Evolutionary conservation across 2,113 vertebrate genomes (phyloP).

Genomic region (Sinosuthora webbiana): DNA sequence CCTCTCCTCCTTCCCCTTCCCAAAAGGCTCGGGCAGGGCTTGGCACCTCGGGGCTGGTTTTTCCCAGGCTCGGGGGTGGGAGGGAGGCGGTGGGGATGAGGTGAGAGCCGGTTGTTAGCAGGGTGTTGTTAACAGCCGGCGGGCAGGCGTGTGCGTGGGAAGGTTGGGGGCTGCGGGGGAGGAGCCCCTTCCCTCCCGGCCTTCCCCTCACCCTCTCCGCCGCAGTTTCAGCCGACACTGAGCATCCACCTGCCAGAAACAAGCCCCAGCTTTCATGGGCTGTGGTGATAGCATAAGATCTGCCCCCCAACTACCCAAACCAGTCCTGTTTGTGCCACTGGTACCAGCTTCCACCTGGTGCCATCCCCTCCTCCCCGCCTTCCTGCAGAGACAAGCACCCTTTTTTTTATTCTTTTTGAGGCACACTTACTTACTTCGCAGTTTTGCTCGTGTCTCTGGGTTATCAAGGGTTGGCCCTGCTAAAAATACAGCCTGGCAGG

Average conservation of each 20-base stretch:
- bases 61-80: conserved; percentile 43
- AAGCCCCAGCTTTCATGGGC: background rate
- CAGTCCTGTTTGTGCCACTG: background rate
- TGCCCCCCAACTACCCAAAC: background rate
- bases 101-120: conserved; percentile 54
- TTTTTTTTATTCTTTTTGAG: background rate
- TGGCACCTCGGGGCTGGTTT: background rate
- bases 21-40: background rate
- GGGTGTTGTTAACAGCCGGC: conserved; percentile 35
- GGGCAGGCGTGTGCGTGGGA: conserved; percentile 46
- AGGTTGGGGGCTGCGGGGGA: background rate
- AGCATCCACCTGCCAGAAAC: background rate
- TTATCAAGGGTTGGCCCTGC: conserved; percentile 1
- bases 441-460: background rate
- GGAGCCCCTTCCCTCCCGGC: background rate
- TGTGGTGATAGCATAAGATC: background rate
- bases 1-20: background rate
- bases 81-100: background rate
- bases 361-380: background rate
- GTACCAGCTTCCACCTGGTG: background rate
- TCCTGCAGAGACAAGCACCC: background rate
- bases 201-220: background rate
- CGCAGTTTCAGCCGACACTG: rapidly evolving
- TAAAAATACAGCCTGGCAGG: conserved; percentile 51
- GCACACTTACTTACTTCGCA: background rate